Conservation (phyloP, 2,797 vertebrate species). For the Acanthurus lineatus region DNA sequence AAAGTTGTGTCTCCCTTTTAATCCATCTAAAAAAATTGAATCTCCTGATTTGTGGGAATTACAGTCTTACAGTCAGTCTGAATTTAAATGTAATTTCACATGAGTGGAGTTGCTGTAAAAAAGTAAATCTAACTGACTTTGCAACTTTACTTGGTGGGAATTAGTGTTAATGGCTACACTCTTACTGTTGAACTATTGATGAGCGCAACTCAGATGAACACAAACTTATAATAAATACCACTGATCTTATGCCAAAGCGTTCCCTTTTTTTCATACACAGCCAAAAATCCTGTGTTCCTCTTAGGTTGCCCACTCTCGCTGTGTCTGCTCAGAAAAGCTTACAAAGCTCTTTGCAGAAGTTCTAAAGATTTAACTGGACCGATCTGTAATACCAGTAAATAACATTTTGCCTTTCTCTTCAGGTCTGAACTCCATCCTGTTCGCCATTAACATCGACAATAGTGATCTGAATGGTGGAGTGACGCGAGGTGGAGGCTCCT, state of each 20-base stretch:
- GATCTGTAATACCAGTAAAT: not conserved
- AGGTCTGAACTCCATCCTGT: constrained; percentile 98
- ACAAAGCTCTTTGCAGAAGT: constrained; percentile 32
- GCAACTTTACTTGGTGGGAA: constrained; percentile 32
- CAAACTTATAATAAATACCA: constrained; percentile 40
- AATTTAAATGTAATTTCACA: not conserved
- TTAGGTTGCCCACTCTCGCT: not conserved
- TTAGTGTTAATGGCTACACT: constrained; percentile 33
- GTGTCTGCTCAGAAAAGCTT: constrained; percentile 5
- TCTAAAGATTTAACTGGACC: constrained; percentile 3
- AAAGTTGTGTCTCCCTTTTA: not conserved
- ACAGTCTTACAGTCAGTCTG: not conserved
- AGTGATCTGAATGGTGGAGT: constrained; percentile 93
- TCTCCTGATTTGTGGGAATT: not conserved
- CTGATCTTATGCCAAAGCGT: constrained; percentile 53
- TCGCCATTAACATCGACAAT: constrained; percentile 99
- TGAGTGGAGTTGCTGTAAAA: constrained; percentile 17
- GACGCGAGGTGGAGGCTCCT: constrained; percentile 80
- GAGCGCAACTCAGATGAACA: constrained; percentile 29
- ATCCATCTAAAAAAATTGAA: not conserved
- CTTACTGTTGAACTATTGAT: constrained; percentile 56
- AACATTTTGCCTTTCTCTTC: constrained; percentile 22
- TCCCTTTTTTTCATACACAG: not conserved
- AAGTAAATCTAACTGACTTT: constrained; percentile 23
- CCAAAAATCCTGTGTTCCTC: constrained; percentile 4